A percentile compares a stretch with the other conserved stretches of the same genome.
Evolutionary conservation across 2,113 vertebrate species (phyloP).

Genomic region (Vidua macroura): DNA sequence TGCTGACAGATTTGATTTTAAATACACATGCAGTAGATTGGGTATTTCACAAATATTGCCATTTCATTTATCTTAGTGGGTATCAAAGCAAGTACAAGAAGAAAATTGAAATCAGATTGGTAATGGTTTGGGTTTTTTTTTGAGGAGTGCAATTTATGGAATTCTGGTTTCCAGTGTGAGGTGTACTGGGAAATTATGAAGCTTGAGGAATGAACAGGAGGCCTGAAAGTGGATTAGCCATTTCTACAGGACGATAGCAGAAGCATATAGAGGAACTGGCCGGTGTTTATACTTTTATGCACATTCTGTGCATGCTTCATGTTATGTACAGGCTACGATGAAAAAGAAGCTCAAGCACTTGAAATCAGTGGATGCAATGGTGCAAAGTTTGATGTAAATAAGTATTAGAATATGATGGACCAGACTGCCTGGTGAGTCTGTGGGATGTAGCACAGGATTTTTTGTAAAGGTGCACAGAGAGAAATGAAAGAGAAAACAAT

Average conservation of each 20-base stretch:
- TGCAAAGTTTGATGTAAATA: background rate
- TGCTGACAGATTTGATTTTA: background rate
- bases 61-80: background rate
- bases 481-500: no score
- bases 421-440: background rate
- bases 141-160: background rate
- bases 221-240: background rate
- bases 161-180: background rate
- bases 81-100: background rate
- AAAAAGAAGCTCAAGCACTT: background rate
- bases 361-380: background rate
- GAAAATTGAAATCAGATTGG: conserved; percentile 13
- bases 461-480: no score
- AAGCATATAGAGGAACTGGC: background rate
- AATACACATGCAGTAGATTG: background rate
- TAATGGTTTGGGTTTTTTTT: background rate
- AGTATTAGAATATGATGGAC: background rate
- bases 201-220: background rate
- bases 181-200: background rate
- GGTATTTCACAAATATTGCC: background rate
- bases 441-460: background rate
- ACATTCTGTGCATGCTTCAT: background rate
- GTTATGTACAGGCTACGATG: accelerated
- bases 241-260: background rate
- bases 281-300: background rate